phyloP scores from a whole-genome alignment of 2,113 vertebrate species.

The Syngnathus scovelli region DNA sequence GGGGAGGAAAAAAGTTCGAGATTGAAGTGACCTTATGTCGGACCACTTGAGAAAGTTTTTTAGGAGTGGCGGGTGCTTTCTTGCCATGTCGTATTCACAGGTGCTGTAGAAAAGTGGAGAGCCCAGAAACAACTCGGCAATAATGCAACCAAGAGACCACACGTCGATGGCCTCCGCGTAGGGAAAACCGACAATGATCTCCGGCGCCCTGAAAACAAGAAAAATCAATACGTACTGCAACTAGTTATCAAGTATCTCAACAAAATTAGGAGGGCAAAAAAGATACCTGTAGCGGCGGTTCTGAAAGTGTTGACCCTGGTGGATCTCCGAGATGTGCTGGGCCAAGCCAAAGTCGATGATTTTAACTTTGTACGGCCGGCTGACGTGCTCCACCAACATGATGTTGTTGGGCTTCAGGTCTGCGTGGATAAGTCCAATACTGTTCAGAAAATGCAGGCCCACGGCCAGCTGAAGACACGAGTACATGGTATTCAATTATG shows the following conservation, averaged over 20 bases:
- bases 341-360: slow-evolving; percentile 8
- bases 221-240: too few species aligned
- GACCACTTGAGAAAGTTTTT: not conserved
- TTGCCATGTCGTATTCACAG: slow-evolving; percentile 10
- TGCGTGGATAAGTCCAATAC: slow-evolving; percentile 15
- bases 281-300: slow-evolving; percentile 5
- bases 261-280: not conserved
- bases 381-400: slow-evolving; percentile 9
- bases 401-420: slow-evolving; percentile 13
- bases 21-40: not conserved
- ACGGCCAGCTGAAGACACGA: slow-evolving; percentile 10
- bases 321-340: not conserved
- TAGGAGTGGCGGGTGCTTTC: not conserved
- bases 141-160: slow-evolving; percentile 6
- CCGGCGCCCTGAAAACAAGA: not conserved
- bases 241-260: not conserved
- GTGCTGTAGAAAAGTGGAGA: slow-evolving; percentile 6
- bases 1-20: too few species aligned
- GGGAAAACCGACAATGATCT: slow-evolving; percentile 9
- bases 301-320: slow-evolving; percentile 2
- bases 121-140: slow-evolving; percentile 1
- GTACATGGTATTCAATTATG: slow-evolving; percentile 5
- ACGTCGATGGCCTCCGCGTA: slow-evolving; percentile 1
- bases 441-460: slow-evolving; percentile 13
- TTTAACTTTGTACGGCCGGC: slow-evolving; percentile 5